phyloP scores from a whole-genome alignment of 2,888 invertebrate species.

The Iselma pallidipennis region DNA sequence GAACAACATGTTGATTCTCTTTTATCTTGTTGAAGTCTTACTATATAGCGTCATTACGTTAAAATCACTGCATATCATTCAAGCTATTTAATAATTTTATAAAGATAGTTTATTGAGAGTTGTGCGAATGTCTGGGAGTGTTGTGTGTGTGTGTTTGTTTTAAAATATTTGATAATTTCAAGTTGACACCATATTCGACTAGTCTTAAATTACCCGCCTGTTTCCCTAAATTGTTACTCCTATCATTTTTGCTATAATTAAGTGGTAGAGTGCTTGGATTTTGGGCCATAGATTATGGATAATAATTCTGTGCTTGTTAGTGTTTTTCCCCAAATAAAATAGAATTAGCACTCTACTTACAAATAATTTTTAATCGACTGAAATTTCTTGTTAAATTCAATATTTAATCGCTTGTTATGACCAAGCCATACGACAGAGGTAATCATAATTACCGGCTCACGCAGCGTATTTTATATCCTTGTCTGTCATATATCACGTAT shows the following conservation, averaged over 20 bases:
- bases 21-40: constrained; percentile 19
- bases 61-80: constrained; percentile 15
- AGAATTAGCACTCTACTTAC: constrained; percentile 10
- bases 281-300: too few species aligned
- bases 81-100: constrained; percentile 13
- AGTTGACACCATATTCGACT: too few species aligned
- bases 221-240: too few species aligned
- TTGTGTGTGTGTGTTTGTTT: neutral
- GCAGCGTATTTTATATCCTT: too few species aligned
- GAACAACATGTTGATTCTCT: neutral
- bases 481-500: too few species aligned
- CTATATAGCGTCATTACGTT: constrained; percentile 14
- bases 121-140: neutral
- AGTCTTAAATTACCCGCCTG: too few species aligned
- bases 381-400: constrained; percentile 8
- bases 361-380: constrained; percentile 7
- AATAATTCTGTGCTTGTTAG: neutral
- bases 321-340: neutral
- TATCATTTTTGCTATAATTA: too few species aligned
- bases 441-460: neutral
- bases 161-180: too few species aligned
- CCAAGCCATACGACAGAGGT: neutral
- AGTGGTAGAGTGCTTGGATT: too few species aligned
- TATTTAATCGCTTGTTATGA: constrained; percentile 10
- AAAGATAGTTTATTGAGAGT: neutral